Base-by-base conservation (phyloP, 2,888 invertebrate species). In the Drepanosiphum platanoidis region DNA sequence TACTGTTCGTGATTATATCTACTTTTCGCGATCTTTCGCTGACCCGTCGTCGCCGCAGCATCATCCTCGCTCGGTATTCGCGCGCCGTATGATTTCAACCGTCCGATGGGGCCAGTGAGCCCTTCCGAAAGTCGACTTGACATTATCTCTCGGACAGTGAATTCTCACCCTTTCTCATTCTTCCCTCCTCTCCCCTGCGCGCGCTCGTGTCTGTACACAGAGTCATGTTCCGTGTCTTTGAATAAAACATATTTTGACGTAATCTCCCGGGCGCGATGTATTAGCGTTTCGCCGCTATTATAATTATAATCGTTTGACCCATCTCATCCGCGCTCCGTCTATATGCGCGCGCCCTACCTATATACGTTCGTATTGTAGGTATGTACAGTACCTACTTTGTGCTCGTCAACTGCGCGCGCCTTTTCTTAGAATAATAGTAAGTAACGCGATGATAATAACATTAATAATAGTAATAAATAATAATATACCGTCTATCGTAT, bases 171-270 rank as follows among this genome's bases (percentile, higher is more conserved):
- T 64, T 79, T 18, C 68, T 34, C 27, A 15, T 32, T 34, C 27
- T 32, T 32, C 9, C 32, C 4, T 58, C 58, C 22, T 58, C 22
- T 3, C 61, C n/a, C 27, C 11, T 11, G 30, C 22, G 18, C 27
- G 13, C 27, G 7, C 52, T 34, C 68, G 15, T 22, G 18, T 0
- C 8, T 18, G 75, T 30, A 0, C 18, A 0, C 11, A 3, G 32
- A 18, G 32, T 34, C 3, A 1, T 11, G 34, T 68, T 5, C 27
- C 15, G 27, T n/a, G 68, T 52, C 64, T 52, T 52, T 80, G 80
- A 80, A 80, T 52, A 80, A 80, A 80, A 80, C 80, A 68, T 80
- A 52, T 64, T 70, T 70, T 46, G 80, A 80, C 80, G 52, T 80
- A 70, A 80, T 80, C 80, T 80, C 34, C 34, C 27, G 15, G 34